phyloP scores from a whole-genome alignment of 2,113 vertebrate genomes.

The Pitta sordida region DNA sequence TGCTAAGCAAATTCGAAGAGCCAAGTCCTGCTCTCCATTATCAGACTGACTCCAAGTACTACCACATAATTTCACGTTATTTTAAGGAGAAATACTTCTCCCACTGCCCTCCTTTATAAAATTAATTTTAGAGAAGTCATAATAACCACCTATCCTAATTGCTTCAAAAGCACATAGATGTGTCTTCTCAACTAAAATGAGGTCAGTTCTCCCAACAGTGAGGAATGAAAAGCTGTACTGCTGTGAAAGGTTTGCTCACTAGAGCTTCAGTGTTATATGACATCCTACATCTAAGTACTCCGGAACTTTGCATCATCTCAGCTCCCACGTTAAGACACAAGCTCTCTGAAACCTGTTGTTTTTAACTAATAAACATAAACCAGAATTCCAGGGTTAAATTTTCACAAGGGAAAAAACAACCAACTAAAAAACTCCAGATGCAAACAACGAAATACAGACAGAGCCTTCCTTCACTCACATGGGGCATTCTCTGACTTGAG shows the following conservation, averaged over 20 bases:
- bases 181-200: neutral
- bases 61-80: accelerated
- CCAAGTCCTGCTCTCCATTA: neutral
- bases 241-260: neutral
- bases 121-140: neutral
- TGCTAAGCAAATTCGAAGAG: neutral
- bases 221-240: neutral
- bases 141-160: neutral
- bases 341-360: neutral
- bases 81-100: neutral
- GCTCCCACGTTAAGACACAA: neutral
- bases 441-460: neutral
- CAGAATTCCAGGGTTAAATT: neutral
- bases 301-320: neutral
- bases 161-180: neutral
- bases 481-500: neutral
- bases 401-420: neutral
- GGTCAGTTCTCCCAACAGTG: neutral
- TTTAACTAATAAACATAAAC: neutral
- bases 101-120: neutral
- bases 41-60: neutral
- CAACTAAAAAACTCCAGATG: neutral
- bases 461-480: neutral
- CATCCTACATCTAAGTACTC: neutral
- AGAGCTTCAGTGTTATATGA: neutral